Evolutionary conservation across 2,113 vertebrate species (phyloP).

Genomic region (Orthonyx spaldingii): DNA sequence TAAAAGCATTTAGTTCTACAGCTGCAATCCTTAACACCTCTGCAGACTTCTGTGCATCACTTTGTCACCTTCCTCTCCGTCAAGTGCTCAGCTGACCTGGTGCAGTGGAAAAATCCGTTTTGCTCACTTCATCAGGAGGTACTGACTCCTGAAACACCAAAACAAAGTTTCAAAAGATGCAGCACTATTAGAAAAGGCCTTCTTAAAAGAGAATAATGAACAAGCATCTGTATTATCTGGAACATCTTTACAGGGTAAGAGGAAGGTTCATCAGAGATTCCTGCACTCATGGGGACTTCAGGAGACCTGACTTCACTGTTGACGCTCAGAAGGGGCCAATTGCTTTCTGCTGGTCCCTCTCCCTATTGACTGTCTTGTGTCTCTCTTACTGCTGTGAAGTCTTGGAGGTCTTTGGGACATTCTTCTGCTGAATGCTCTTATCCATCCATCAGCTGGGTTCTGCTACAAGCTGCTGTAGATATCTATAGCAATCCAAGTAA

Average conservation of each 20-base stretch:
- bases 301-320: not conserved
- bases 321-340: not conserved
- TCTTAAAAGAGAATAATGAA: not conserved
- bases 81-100: not conserved
- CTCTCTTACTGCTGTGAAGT: not conserved
- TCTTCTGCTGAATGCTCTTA: not conserved
- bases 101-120: not conserved
- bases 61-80: slow-evolving; percentile 7
- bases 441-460: not conserved
- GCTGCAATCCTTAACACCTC: slow-evolving; percentile 33
- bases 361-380: not conserved
- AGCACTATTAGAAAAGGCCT: not conserved
- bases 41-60: not conserved
- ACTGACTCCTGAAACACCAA: not conserved
- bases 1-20: slow-evolving; percentile 59
- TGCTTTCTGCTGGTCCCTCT: not conserved
- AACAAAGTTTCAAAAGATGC: not conserved
- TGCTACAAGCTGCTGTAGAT: not conserved
- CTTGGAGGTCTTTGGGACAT: not conserved
- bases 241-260: not conserved
- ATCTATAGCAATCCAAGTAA: not conserved
- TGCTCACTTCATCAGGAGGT: not conserved
- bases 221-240: not conserved
- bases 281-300: not conserved
- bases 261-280: not conserved